Percentiles rank a stretch among this genome's conserved stretches.
Conservation (phyloP, 2,888 invertebrate species). For the Corbicula japonica region DNA sequence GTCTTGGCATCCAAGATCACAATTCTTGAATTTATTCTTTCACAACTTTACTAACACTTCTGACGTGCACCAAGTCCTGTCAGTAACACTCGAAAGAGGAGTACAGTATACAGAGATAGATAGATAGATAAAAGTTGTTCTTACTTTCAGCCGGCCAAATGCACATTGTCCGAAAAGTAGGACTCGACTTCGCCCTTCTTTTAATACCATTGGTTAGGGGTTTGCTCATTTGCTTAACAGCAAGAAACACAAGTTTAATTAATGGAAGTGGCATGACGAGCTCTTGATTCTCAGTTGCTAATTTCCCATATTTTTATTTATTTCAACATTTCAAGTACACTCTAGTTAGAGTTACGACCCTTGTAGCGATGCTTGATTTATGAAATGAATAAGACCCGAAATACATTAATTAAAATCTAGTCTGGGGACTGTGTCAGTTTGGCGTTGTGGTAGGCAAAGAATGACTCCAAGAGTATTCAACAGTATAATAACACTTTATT, state of each 20-base stretch:
- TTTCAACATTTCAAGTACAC: neutral
- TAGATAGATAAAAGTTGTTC: constrained; percentile 33
- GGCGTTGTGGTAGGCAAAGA: no score
- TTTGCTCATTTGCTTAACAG: constrained; percentile 82
- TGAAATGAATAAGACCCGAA: neutral
- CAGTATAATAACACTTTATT: no score
- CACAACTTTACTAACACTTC: constrained; percentile 2
- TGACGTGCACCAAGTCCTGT: neutral
- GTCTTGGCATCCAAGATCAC: no score
- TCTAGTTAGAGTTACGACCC: constrained; percentile 21
- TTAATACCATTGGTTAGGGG: constrained; percentile 81
- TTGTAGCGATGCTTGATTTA: neutral
- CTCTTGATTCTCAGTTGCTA: neutral
- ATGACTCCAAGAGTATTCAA: no score
- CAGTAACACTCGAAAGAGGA: neutral
- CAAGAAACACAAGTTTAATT: constrained; percentile 80
- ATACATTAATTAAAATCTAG: neutral
- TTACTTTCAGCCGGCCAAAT: constrained; percentile 83
- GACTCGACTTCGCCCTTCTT: constrained; percentile 76
- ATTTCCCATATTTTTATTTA: neutral
- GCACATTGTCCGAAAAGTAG: constrained; percentile 77
- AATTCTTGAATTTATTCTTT: no score
- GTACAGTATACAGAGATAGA: neutral
- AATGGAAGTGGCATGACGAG: constrained; percentile 72
- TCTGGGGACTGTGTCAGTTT: no score